Evolutionary conservation across 2,797 vertebrate species (phyloP), one percentile per base, ranked within the genome.

Genomic region (Semaprochilodus insignis): DNA sequence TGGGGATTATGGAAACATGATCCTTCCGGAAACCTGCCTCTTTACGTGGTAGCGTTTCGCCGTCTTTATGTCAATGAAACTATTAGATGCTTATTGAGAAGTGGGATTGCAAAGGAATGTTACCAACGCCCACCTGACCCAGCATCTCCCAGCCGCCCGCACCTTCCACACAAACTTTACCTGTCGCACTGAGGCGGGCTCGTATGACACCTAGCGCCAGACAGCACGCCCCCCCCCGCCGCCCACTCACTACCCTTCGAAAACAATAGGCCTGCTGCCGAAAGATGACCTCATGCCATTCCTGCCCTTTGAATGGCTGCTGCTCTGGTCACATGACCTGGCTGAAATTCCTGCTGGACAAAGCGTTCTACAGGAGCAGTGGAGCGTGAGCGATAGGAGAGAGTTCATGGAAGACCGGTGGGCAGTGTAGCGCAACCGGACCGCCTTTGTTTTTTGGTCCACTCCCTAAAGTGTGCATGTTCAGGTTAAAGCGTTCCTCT

Each of bases 141-240:
- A 91, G 90, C 19, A 52, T 79, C 91, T 90, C 87, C 88, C 92
- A 91, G 91, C 84, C 74, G 54, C 88, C 86, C 79, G 82, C 88
- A 87, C 89, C 89, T 82, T 87, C 74, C 79, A 86, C 17, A 85
- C 86, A 91, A 90, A 87, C 86, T 82, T 80, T 70, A 83, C 75
- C 36, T 78, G 59, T 57, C 81, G 74, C 88, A 85, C 83, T 34
- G 34, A 85, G 78, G 83, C 77, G 74, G 83, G 80, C 77, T 88
- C 86, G 85, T 76, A 74, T 87, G 86, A 89, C 86, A 84, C 77
- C 57, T 65, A 71, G 67, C 80, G 6, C 74, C 87, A 87, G 81
- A 89, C 87, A 73, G 77, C 59, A 80, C 83, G 82, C 89, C 90
- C 65, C 79, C 63, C 3, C 65, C 79, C 2, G 40, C 80, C 82